Percentiles rank a stretch among this genome's conserved stretches.
Conservation (phyloP, 2,113 vertebrate genomes). For the Psittacula cyanocephala region DNA sequence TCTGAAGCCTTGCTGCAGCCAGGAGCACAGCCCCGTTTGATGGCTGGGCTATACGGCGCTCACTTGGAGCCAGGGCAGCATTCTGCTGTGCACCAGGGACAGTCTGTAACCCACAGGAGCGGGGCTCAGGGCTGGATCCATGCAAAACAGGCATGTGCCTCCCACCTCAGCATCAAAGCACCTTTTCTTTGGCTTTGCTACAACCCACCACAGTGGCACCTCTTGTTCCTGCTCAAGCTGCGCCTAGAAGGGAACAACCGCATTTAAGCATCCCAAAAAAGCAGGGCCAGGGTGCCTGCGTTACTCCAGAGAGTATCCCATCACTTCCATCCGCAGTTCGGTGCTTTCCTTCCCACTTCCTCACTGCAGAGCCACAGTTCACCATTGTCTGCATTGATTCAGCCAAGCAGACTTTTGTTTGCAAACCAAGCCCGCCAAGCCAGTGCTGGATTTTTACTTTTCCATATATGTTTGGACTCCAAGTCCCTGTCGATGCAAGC, state of each 20-base stretch:
- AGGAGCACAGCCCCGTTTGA: fast-evolving
- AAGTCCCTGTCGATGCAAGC: slow-evolving; percentile 40
- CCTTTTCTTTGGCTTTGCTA: not conserved
- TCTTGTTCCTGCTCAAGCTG: not conserved
- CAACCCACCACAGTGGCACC: not conserved
- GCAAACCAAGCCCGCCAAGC: not conserved
- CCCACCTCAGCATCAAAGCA: no score
- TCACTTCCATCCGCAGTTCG: not conserved
- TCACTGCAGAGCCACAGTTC: not conserved
- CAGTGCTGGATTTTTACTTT: slow-evolving; percentile 48
- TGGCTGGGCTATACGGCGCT: not conserved
- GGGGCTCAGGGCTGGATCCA: not conserved
- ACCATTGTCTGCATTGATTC: slow-evolving; percentile 19
- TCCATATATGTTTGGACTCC: not conserved
- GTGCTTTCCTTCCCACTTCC: not conserved
- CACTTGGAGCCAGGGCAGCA: fast-evolving
- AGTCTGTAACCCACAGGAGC: fast-evolving
- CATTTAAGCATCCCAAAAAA: not conserved
- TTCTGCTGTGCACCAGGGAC: not conserved
- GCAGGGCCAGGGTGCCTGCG: fast-evolving
- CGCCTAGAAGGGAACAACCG: not conserved
- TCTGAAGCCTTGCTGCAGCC: not conserved
- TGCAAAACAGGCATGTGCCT: not conserved
- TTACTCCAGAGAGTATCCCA: not conserved
- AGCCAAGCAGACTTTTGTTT: slow-evolving; percentile 16